Conservation (phyloP, 2,113 vertebrate species). For the Peucedramus taeniatus region DNA sequence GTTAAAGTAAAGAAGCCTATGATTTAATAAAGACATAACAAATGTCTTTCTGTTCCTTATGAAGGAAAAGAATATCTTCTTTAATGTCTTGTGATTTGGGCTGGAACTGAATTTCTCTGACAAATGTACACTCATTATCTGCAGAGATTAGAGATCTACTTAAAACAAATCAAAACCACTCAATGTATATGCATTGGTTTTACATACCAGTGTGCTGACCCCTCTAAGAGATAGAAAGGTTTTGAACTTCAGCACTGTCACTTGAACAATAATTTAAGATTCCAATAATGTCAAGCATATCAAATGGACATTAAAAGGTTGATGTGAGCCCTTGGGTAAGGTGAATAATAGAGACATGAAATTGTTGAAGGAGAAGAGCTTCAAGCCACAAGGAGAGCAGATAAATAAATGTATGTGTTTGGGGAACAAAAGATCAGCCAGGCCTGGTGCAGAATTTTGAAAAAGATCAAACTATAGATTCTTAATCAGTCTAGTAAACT, state of each 20-base stretch:
- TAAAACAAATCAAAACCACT: constrained; percentile 27
- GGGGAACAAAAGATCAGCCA: neutral
- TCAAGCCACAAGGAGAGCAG: neutral
- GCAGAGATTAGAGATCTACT: constrained; percentile 38
- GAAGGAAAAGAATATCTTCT: neutral
- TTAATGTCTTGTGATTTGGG: constrained; percentile 19
- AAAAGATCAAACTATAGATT: neutral
- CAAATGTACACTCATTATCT: constrained; percentile 37
- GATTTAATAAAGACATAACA: constrained; percentile 14
- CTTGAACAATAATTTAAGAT: constrained; percentile 35
- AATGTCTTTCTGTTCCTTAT: neutral
- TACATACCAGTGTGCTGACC: constrained; percentile 15
- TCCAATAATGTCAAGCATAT: neutral
- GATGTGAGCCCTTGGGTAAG: neutral
- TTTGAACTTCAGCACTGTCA: constrained; percentile 30
- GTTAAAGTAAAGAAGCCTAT: constrained; percentile 31
- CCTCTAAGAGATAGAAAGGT: neutral
- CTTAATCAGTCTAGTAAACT: neutral
- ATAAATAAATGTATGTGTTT: neutral
- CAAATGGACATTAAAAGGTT: neutral
- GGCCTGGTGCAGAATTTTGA: neutral
- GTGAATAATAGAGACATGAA: neutral
- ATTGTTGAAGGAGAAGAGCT: neutral
- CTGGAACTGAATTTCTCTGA: constrained; percentile 50
- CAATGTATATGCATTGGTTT: neutral